Evolutionary conservation across 2,797 vertebrate species (phyloP).

Genomic region (Acanthurus tractus): DNA sequence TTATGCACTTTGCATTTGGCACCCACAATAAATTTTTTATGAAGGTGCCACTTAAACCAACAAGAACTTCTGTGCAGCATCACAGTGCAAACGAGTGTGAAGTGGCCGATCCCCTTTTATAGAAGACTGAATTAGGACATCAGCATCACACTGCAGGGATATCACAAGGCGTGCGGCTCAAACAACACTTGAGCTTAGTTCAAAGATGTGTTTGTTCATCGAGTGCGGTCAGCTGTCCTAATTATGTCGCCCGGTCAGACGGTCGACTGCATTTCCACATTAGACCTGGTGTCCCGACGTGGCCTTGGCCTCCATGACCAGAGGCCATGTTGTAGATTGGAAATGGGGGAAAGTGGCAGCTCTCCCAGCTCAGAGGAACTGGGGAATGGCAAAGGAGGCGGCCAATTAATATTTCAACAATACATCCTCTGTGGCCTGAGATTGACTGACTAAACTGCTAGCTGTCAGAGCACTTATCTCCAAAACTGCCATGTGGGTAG

Average conservation of each 20-base stretch:
- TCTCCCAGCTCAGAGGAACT: slow-evolving; percentile 65
- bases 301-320: slow-evolving; percentile 63
- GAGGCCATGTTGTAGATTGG: slow-evolving; percentile 67
- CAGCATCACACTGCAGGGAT: slow-evolving; percentile 41
- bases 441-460: slow-evolving; percentile 72
- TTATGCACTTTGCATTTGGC: slow-evolving; percentile 8
- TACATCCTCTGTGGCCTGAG: slow-evolving; percentile 63
- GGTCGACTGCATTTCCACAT: slow-evolving; percentile 47
- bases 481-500: slow-evolving; percentile 46
- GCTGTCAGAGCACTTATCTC: slow-evolving; percentile 64
- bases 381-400: slow-evolving; percentile 56
- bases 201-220: slow-evolving; percentile 59
- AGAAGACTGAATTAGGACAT: slow-evolving; percentile 63
- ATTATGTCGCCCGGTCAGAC: slow-evolving; percentile 65
- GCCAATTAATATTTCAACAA: slow-evolving; percentile 81
- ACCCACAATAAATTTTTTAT: slow-evolving; percentile 23
- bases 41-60: neutral
- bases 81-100: slow-evolving; percentile 21
- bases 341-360: slow-evolving; percentile 71
- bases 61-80: neutral
- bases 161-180: slow-evolving; percentile 48
- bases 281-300: slow-evolving; percentile 57
- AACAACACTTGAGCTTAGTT: slow-evolving; percentile 59
- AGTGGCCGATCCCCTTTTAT: slow-evolving; percentile 18
- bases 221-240: slow-evolving; percentile 50